phyloP scores from a whole-genome alignment of 2,888 invertebrate genomes.

The Netelia fuscicornis region DNA sequence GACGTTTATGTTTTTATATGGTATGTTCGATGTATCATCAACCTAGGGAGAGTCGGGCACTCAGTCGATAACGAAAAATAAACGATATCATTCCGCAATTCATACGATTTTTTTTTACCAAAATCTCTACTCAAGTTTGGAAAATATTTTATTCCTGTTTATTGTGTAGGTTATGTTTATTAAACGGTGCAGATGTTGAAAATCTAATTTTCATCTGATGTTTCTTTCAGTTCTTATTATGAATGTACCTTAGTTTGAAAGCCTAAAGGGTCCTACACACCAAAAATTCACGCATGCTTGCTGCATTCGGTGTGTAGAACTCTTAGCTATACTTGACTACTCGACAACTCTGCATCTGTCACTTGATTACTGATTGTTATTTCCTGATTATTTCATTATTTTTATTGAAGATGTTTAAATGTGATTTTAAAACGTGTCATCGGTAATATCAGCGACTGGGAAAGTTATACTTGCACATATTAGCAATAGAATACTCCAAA shows the following conservation, averaged over 20 bases:
- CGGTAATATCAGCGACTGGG: neutral
- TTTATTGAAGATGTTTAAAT: neutral
- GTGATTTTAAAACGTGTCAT: neutral
- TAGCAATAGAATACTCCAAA: neutral
- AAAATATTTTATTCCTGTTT: too few species aligned
- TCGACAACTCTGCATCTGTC: neutral
- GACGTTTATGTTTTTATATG: neutral
- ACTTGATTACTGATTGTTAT: neutral
- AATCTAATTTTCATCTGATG: too few species aligned
- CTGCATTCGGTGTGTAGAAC: neutral
- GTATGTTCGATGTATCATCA: neutral
- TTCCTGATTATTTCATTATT: neutral
- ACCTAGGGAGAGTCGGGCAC: neutral
- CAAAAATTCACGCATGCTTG: neutral
- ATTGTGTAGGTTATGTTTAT: too few species aligned
- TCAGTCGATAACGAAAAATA: too few species aligned
- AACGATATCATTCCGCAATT: too few species aligned
- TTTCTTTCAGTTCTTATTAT: too few species aligned
- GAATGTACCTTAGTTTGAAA: neutral
- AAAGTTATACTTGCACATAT: neutral
- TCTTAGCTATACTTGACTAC: neutral
- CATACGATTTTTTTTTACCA: too few species aligned
- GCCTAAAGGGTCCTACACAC: neutral
- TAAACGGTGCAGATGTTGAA: too few species aligned
- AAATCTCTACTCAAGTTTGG: too few species aligned